Evolutionary conservation across 2,888 invertebrate genomes (phyloP).

Genomic region (Apamea epomidion): DNA sequence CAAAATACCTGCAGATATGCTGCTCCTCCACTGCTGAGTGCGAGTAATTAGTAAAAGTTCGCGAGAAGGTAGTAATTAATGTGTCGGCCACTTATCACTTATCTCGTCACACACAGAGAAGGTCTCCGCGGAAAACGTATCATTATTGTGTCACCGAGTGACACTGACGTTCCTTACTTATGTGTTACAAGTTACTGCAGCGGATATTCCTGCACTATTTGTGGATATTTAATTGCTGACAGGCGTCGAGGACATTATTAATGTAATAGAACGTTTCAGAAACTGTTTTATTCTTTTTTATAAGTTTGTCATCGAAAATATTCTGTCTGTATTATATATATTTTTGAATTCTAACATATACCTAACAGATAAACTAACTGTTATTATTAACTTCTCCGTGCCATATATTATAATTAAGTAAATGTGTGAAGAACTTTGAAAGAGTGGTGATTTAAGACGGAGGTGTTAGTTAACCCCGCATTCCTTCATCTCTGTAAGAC

Average conservation of each 20-base stretch:
- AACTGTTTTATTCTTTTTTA: background rate
- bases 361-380: background rate
- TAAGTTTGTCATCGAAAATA: background rate
- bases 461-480: slow-evolving; percentile 46
- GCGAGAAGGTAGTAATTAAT: background rate
- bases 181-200: background rate
- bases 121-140: slow-evolving; percentile 1
- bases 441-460: slow-evolving; percentile 28
- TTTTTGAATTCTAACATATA: background rate
- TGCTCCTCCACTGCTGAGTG: background rate
- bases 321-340: background rate
- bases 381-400: too few relatives aligned
- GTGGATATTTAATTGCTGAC: slow-evolving; percentile 13
- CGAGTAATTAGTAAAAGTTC: slow-evolving; percentile 3
- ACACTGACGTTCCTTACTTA: background rate
- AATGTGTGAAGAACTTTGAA: slow-evolving; percentile 23
- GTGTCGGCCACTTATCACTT: slow-evolving; percentile 39
- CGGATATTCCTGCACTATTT: background rate
- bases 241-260: background rate
- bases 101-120: slow-evolving; percentile 18
- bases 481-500: slow-evolving; percentile 34
- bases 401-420: slow-evolving; percentile 28
- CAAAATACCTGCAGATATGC: background rate
- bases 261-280: background rate
- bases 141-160: background rate